A percentile compares a stretch with the other conserved stretches of the same genome.
phyloP scores from a whole-genome alignment of 2,888 invertebrate genomes.

The Trilocha varians region DNA sequence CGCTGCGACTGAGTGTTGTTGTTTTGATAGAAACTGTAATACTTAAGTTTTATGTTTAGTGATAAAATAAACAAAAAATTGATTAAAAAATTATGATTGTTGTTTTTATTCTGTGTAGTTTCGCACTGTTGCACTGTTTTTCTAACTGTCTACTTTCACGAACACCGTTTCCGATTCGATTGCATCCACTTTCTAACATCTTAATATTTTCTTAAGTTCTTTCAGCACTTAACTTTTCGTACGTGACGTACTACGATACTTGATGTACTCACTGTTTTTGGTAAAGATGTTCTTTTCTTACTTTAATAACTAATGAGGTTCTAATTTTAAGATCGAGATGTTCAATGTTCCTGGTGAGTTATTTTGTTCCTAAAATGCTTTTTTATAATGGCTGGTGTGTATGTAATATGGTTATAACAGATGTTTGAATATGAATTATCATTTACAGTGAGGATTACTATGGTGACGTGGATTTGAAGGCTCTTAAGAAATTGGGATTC shows the following conservation, averaged over 20 bases:
- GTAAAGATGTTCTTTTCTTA: slow-evolving; percentile 14
- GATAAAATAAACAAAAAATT: slow-evolving; percentile 69
- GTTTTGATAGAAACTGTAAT: slow-evolving; percentile 70
- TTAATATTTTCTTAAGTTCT: slow-evolving; percentile 41
- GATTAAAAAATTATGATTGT: slow-evolving; percentile 43
- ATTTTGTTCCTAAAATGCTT: neutral
- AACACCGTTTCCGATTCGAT: slow-evolving; percentile 37
- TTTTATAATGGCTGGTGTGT: no score
- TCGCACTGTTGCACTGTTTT: slow-evolving; percentile 48
- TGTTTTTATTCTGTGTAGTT: slow-evolving; percentile 48
- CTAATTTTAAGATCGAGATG: neutral
- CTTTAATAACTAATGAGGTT: slow-evolving; percentile 6
- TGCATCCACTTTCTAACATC: slow-evolving; percentile 49
- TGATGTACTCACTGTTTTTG: no score
- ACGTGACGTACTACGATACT: slow-evolving; percentile 1
- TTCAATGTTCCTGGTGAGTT: slow-evolving; percentile 9
- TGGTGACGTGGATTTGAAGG: slow-evolving; percentile 91
- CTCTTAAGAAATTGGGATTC: slow-evolving; percentile 86
- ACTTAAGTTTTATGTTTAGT: slow-evolving; percentile 71
- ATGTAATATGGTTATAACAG: neutral
- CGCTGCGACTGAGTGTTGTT: slow-evolving; percentile 69
- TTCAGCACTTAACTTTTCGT: slow-evolving; percentile 23
- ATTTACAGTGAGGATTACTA: slow-evolving; percentile 90
- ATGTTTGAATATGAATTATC: slow-evolving; percentile 13
- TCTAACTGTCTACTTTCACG: slow-evolving; percentile 45